These are phyloP conservation scores for Nerophis ophidion DNA, from an alignment of 2,113 vertebrate species.

Conservation along the genomic window DNA sequence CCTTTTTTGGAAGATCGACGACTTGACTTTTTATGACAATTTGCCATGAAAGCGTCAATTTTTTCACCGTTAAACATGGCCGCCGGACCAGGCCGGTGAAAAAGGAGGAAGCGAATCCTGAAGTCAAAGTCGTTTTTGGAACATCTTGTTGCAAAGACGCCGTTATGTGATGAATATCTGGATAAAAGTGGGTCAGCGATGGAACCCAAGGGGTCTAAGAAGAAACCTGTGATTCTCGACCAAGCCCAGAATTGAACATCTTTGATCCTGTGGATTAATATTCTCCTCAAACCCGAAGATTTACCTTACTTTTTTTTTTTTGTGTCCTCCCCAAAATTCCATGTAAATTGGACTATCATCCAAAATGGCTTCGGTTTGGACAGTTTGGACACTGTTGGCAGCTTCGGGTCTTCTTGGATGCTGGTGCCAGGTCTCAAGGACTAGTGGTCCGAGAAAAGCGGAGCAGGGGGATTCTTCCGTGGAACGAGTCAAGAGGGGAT, in stretches of 20 bases:
- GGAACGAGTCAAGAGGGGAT: slow-evolving; percentile 92
- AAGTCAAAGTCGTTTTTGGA: slow-evolving; percentile 22
- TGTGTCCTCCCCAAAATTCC: slow-evolving; percentile 24
- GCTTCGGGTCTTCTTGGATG: slow-evolving; percentile 55
- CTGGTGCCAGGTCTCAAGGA: slow-evolving; percentile 63
- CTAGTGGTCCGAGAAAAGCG: slow-evolving; percentile 52
- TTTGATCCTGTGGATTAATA: slow-evolving; percentile 54
- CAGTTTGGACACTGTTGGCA: slow-evolving; percentile 46
- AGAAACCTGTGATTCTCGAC: slow-evolving; percentile 28
- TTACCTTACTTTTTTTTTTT: slow-evolving; percentile 27
- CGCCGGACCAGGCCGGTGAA: background rate
- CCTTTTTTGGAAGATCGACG: too few relatives aligned
- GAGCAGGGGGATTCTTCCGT: slow-evolving; percentile 65
- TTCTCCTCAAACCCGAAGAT: slow-evolving; percentile 25
- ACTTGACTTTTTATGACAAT: slow-evolving; percentile 15
- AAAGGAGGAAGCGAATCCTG: background rate
- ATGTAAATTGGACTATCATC: slow-evolving; percentile 50
- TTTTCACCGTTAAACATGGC: background rate
- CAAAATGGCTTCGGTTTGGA: slow-evolving; percentile 64
- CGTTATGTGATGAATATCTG: slow-evolving; percentile 7
- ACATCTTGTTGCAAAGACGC: slow-evolving; percentile 5
- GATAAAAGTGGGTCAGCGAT: slow-evolving; percentile 3
- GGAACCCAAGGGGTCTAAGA: slow-evolving; percentile 23
- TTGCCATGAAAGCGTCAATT: slow-evolving; percentile 12
- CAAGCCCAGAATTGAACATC: slow-evolving; percentile 35